A percentile compares a stretch with the other conserved stretches of the same genome.
Evolutionary conservation across 2,888 invertebrate species (phyloP).

Genomic region (Ormyrus pomaceus): DNA sequence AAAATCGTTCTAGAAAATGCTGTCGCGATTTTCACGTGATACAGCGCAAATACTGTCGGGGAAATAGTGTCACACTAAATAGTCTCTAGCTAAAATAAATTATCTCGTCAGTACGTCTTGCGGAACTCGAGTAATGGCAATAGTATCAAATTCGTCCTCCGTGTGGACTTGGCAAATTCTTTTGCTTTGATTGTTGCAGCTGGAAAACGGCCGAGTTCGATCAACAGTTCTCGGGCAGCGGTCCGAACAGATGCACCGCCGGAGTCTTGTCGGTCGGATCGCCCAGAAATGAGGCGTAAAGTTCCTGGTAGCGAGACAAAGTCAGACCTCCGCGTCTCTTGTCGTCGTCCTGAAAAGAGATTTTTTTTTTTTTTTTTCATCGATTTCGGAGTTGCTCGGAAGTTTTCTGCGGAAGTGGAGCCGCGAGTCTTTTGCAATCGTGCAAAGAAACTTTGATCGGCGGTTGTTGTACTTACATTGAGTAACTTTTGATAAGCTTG

Average conservation of each 20-base stretch:
- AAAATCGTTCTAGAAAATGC: constrained; percentile 26
- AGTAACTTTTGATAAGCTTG: constrained; percentile 86
- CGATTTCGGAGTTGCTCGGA: too few species aligned
- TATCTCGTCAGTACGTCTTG: constrained; percentile 37
- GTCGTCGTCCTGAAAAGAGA: constrained; percentile 84
- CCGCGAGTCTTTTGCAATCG: too few species aligned
- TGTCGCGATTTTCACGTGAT: background rate
- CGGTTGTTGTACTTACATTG: constrained; percentile 79
- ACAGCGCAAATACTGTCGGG: constrained; percentile 37
- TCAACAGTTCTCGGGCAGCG: constrained; percentile 79
- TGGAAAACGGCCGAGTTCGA: constrained; percentile 5
- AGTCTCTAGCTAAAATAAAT: constrained; percentile 47
- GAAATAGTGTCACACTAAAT: constrained; percentile 43
- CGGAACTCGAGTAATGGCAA: constrained; percentile 19
- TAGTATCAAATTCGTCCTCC: constrained; percentile 43
- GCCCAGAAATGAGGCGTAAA: constrained; percentile 89
- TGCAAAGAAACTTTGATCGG: background rate
- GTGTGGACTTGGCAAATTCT: constrained; percentile 31
- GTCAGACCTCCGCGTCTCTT: constrained; percentile 87
- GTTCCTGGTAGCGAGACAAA: constrained; percentile 87
- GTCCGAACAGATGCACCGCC: constrained; percentile 88
- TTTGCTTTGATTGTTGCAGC: background rate
- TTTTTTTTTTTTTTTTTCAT: too few species aligned
- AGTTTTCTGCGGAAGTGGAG: too few species aligned
- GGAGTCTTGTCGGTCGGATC: constrained; percentile 84